A percentile compares a stretch with the other conserved stretches of the same genome.
Conservation (phyloP, 2,888 invertebrate species). For the Morpho deidamia region DNA sequence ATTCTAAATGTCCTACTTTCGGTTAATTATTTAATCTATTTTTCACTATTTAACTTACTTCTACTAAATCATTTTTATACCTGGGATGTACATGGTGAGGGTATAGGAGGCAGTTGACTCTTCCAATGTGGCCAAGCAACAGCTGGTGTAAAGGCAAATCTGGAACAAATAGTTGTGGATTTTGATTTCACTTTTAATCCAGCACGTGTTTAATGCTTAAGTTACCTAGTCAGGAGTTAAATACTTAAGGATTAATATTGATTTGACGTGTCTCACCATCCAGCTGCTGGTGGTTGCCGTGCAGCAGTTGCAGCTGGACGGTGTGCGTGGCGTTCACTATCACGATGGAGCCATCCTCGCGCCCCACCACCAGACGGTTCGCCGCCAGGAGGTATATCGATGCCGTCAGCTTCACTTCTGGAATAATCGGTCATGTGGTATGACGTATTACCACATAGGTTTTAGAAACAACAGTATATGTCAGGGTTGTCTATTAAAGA, state of each 20-base stretch:
- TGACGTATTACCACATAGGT: too few relatives aligned
- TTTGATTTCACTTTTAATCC: too few relatives aligned
- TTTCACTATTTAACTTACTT: too few relatives aligned
- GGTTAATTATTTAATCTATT: too few relatives aligned
- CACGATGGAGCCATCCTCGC: conserved; percentile 97
- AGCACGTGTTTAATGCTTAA: too few relatives aligned
- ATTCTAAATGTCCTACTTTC: too few relatives aligned
- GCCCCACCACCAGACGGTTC: conserved; percentile 94
- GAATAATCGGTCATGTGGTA: background rate
- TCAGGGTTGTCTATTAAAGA: too few relatives aligned
- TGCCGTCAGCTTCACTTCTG: conserved; percentile 88
- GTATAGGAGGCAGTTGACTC: conserved; percentile 96
- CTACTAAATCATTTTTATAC: conserved; percentile 33
- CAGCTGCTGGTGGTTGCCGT: conserved; percentile 90
- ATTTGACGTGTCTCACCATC: conserved; percentile 72
- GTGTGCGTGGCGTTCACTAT: conserved; percentile 97
- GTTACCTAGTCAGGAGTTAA: too few relatives aligned
- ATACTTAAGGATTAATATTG: too few relatives aligned
- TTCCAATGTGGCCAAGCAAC: conserved; percentile 92
- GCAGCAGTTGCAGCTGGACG: conserved; percentile 93
- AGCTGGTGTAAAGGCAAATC: conserved; percentile 95
- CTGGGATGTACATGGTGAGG: conserved; percentile 94
- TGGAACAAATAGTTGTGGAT: conserved; percentile 49
- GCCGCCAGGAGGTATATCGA: conserved; percentile 96
- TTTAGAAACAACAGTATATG: too few relatives aligned